Conservation (phyloP, 2,113 vertebrate species). For the Ariopsis seemanni region DNA sequence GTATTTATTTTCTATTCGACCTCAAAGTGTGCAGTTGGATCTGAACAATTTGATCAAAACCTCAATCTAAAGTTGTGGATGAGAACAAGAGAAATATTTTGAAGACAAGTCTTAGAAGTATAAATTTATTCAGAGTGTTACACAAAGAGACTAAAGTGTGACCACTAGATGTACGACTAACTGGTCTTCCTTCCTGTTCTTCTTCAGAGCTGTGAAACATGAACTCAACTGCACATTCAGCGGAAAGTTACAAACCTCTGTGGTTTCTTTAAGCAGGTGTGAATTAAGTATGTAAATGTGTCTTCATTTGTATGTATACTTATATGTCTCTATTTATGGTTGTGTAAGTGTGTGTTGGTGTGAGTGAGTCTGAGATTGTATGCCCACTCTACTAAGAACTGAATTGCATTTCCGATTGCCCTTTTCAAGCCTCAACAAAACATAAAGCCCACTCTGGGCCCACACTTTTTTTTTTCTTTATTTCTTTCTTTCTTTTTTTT, state of each 20-base stretch:
- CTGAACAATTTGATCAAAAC: neutral
- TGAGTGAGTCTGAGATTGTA: neutral
- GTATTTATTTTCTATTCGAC: neutral
- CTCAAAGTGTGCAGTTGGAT: neutral
- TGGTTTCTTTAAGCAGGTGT: neutral
- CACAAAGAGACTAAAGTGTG: neutral
- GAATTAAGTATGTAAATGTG: neutral
- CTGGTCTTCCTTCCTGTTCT: constrained; percentile 18
- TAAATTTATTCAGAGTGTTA: neutral
- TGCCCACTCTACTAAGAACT: neutral
- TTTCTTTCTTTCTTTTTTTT: neutral
- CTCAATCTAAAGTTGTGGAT: neutral
- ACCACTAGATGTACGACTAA: neutral
- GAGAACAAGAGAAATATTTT: neutral
- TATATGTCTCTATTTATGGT: neutral
- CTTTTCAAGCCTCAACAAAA: neutral
- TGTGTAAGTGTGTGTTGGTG: neutral
- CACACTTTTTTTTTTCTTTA: neutral
- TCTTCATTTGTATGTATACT: neutral
- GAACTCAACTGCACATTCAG: neutral
- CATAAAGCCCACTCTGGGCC: neutral
- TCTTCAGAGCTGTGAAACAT: neutral
- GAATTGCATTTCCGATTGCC: neutral
- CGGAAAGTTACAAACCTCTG: constrained; percentile 22
- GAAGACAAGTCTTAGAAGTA: neutral